A percentile compares a stretch with the other conserved stretches of the same genome.
phyloP scores from a whole-genome alignment of 1,140 invertebrate genomes.

The Vanessa tameamea region DNA sequence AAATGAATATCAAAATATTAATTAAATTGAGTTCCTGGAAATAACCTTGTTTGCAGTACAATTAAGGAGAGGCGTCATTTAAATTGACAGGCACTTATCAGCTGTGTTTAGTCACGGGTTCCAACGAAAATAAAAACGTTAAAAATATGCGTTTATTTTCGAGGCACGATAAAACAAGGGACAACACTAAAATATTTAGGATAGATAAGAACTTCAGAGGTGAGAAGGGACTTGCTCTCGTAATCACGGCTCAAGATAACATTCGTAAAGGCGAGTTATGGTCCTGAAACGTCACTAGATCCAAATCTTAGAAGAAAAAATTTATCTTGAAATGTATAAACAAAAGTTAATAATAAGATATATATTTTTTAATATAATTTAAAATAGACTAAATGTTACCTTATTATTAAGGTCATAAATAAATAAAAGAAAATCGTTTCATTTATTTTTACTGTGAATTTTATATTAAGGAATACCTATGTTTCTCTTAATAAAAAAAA shows the following conservation, averaged over 20 bases:
- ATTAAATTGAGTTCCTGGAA: constrained; percentile 14
- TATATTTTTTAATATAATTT: background rate
- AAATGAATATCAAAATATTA: constrained; percentile 7
- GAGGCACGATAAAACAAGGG: constrained; percentile 19
- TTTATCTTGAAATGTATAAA: constrained; percentile 28
- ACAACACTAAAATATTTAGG: constrained; percentile 34
- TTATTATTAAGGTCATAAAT: too few relatives aligned
- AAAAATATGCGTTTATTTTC: constrained; percentile 22
- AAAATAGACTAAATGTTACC: too few relatives aligned
- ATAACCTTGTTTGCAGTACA: constrained; percentile 27
- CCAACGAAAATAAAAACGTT: constrained; percentile 11
- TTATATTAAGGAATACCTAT: too few relatives aligned
- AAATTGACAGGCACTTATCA: constrained; percentile 43
- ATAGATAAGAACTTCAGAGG: constrained; percentile 34
- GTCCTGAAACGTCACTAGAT: constrained; percentile 26
- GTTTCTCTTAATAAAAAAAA: too few relatives aligned
- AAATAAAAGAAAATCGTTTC: too few relatives aligned
- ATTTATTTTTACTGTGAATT: too few relatives aligned
- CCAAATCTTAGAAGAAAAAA: constrained; percentile 19
- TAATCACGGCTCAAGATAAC: constrained; percentile 36
- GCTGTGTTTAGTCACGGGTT: constrained; percentile 17
- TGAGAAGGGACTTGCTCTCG: constrained; percentile 33
- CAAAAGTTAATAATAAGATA: constrained; percentile 12
- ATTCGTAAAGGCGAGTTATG: constrained; percentile 31
- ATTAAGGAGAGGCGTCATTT: constrained; percentile 41